These are phyloP conservation scores for Scomberomorus guttatus DNA, from an alignment of 2,797 vertebrate genomes.

Conservation along the genomic window DNA sequence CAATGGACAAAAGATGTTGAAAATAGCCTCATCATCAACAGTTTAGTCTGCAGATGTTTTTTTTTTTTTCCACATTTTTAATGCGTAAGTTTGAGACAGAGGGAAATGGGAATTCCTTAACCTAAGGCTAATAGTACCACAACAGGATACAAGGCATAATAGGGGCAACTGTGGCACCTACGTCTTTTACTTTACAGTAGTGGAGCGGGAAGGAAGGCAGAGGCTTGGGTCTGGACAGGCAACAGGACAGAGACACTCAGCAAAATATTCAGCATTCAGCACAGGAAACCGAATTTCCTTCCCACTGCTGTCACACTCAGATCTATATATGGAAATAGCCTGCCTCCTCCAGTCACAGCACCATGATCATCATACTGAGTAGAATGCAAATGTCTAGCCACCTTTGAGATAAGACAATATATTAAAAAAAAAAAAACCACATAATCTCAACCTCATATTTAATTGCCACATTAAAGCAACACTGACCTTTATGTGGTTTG, in stretches of 20 bases:
- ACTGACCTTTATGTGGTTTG: constrained; percentile 52
- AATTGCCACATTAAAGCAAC: constrained; percentile 54
- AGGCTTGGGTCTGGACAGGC: constrained; percentile 47
- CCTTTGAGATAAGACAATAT: constrained; percentile 41
- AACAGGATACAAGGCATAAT: constrained; percentile 79
- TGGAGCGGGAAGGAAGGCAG: constrained; percentile 70
- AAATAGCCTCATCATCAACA: constrained; percentile 60
- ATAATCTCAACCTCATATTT: constrained; percentile 42
- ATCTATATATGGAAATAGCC: constrained; percentile 74
- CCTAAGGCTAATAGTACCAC: constrained; percentile 51
- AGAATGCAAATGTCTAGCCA: constrained; percentile 43
- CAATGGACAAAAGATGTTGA: constrained; percentile 62
- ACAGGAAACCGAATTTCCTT: constrained; percentile 81
- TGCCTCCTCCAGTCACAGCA: constrained; percentile 42
- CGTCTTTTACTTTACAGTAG: constrained; percentile 34
- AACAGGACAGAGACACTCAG: constrained; percentile 70
- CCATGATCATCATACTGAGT: constrained; percentile 10
- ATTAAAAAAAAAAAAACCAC: constrained; percentile 37
- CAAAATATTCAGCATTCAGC: constrained; percentile 64
- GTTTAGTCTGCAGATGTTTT: constrained; percentile 64
- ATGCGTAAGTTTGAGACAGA: constrained; percentile 25
- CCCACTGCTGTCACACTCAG: constrained; percentile 48
- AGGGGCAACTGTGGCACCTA: constrained; percentile 45
- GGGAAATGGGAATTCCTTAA: constrained; percentile 69
- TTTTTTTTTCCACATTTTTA: constrained; percentile 21